Conservation (phyloP, 92 coral and sea anemone genomes). For the Actinostola sp. region DNA sequence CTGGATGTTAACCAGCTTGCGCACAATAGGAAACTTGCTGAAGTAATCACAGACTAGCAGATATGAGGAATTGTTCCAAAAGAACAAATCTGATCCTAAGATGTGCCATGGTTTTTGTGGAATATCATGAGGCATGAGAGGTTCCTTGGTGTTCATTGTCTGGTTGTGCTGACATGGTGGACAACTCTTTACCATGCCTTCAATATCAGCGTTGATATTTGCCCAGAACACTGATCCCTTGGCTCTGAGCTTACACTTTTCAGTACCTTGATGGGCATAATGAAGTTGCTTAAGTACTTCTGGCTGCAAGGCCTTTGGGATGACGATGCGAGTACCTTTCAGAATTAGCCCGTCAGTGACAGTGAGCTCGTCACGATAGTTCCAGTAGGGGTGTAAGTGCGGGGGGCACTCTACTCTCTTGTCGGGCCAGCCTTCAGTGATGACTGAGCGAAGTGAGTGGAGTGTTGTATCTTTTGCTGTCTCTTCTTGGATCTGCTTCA, state of each 20-base stretch:
- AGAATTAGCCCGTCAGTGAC: slow-evolving; percentile 61
- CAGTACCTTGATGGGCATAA: slow-evolving; percentile 76
- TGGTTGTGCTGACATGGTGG: slow-evolving; percentile 69
- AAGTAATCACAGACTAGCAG: slow-evolving; percentile 52
- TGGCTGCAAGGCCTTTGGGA: slow-evolving; percentile 50
- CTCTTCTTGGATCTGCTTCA: slow-evolving; percentile 40
- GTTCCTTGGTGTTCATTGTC: slow-evolving; percentile 66
- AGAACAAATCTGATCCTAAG: slow-evolving; percentile 56
- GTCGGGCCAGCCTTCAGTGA: slow-evolving; percentile 67
- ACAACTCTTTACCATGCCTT: slow-evolving; percentile 65
- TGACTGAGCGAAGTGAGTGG: slow-evolving; percentile 48
- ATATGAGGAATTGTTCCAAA: slow-evolving; percentile 65
- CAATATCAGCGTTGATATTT: slow-evolving; percentile 64
- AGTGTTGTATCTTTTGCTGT: slow-evolving; percentile 54
- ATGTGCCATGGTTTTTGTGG: slow-evolving; percentile 72
- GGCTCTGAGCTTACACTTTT: slow-evolving; percentile 74
- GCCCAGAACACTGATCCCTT: slow-evolving; percentile 73
- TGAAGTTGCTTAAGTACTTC: slow-evolving; percentile 65
- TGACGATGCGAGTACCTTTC: slow-evolving; percentile 59
- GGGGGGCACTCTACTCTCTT: slow-evolving; percentile 64
- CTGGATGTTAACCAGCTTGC: too few relatives aligned
- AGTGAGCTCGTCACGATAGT: slow-evolving; percentile 56
- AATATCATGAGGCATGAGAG: slow-evolving; percentile 58
- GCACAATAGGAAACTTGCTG: slow-evolving; percentile 61
- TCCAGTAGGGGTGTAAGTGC: slow-evolving; percentile 61